These are phyloP conservation scores for Macrotus californicus DNA, from an alignment of 2,113 vertebrate species.

Conservation along the genomic window DNA sequence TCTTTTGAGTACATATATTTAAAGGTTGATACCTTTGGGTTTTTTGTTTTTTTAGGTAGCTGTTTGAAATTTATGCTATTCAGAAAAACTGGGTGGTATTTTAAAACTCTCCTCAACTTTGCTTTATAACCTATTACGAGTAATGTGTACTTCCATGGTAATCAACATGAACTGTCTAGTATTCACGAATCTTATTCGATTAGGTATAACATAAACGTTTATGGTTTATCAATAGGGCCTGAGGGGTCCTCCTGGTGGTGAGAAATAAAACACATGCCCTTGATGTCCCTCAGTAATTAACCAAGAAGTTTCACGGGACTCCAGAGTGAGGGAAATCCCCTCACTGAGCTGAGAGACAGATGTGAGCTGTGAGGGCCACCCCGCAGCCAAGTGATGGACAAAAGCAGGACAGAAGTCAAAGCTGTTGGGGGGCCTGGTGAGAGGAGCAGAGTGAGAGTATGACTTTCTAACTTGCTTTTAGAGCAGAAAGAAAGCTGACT, in stretches of 20 bases:
- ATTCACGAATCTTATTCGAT: background rate
- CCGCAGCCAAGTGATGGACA: background rate
- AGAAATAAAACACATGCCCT: background rate
- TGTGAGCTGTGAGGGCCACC: background rate
- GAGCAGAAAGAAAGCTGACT: background rate
- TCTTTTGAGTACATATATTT: slow-evolving; percentile 31
- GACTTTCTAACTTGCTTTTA: background rate
- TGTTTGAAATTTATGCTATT: slow-evolving; percentile 56
- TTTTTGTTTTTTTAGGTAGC: slow-evolving; percentile 18
- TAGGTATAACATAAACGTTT: background rate
- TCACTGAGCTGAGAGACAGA: background rate
- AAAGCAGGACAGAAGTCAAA: slow-evolving; percentile 5
- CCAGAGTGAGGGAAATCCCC: background rate
- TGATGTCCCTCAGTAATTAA: background rate
- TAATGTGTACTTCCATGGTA: slow-evolving; percentile 45
- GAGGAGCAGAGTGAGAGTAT: background rate
- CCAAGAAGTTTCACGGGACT: background rate
- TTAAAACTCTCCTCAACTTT: slow-evolving; percentile 27
- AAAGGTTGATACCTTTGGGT: background rate
- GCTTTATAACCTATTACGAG: background rate
- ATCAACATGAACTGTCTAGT: background rate
- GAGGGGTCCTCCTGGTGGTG: background rate
- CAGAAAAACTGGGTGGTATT: slow-evolving; percentile 6
- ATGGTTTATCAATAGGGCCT: background rate
- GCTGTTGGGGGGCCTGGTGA: background rate